Base-by-base conservation (phyloP, 2,797 vertebrate species). In the Poecile montanus region DNA sequence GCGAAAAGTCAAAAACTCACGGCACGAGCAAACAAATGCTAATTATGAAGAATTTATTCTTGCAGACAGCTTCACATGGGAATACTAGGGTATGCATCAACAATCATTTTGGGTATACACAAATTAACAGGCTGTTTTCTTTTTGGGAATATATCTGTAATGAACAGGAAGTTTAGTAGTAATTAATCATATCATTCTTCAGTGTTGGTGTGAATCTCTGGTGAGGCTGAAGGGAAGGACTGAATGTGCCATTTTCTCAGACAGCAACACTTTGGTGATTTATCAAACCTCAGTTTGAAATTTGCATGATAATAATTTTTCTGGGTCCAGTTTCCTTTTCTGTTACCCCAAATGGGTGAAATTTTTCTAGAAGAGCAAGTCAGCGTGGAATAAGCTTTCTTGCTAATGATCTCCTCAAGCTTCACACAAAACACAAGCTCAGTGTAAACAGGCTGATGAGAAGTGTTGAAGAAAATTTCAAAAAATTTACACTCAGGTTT, bases 41-140 rank as follows among this genome's bases (percentile, higher is more conserved):
- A 81, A 81, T 88, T 92, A 68, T 88, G 70, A 74, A 88, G 47
- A 84, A 93, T 71, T 85, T 12, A 50, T 88, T 88, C 50, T 53
- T 63, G 22, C 57, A 71, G 38, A 58, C 42, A 78, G 3, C 22
- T 77, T 89, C 45, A 29, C 10, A 4, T 45, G 53, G 56, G 62
- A 94, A 67, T 91, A 30, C 42, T 48, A 2, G 68, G 42, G 11
- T 71, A 48, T 73, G n/a, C 32, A 34, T 20, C 73, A 58, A 7
- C 27, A 85, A 12, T 74, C n/a, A 38, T 88, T 90, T 74, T 54
- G 45, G 26, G 44, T 74, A 10, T 48, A 34, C 29, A 81, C 26
- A 88, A 74, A 77, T 63, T 58, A 88, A 47, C 50, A 71, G 29
- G 16, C 75, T 90, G 40, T 38, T 89, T 89, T 65, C 48, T 65